A percentile compares a stretch with the other conserved stretches of the same genome.
phyloP scores from a whole-genome alignment of 2,797 vertebrate genomes.

The Silurus aristotelis region DNA sequence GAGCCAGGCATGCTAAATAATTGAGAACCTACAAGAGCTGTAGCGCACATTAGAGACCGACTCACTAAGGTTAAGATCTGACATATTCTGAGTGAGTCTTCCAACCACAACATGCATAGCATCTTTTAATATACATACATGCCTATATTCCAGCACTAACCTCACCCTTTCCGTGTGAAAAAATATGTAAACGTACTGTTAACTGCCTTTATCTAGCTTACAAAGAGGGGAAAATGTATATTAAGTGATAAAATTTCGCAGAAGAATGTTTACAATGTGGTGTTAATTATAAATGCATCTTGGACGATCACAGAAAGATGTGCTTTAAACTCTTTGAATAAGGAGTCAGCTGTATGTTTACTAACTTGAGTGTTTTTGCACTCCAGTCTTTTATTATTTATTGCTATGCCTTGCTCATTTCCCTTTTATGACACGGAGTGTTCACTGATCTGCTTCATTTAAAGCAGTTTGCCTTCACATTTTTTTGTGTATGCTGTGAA shows the following conservation, averaged over 20 bases:
- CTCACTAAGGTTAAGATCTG: conserved; percentile 60
- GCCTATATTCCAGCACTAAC: background rate
- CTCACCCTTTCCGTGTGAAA: background rate
- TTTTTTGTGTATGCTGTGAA: background rate
- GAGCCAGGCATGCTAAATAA: conserved; percentile 71
- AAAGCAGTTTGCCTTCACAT: background rate
- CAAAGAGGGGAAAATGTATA: background rate
- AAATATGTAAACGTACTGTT: background rate
- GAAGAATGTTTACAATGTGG: background rate
- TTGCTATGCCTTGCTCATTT: background rate
- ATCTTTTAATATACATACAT: background rate
- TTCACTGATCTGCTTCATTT: no score
- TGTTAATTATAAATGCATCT: background rate
- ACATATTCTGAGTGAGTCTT: conserved; percentile 30
- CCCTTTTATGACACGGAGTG: background rate
- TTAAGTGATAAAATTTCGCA: background rate
- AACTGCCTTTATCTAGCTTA: background rate
- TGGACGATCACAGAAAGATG: background rate
- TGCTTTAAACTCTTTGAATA: background rate
- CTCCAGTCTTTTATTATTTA: background rate
- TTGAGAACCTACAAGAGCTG: conserved; percentile 74
- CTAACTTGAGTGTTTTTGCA: conserved; percentile 2
- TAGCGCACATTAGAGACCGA: conserved; percentile 67
- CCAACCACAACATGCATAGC: background rate
- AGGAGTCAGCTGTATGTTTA: background rate